Conservation (phyloP, 2,888 invertebrate species). For the Poecilus cupreus region DNA sequence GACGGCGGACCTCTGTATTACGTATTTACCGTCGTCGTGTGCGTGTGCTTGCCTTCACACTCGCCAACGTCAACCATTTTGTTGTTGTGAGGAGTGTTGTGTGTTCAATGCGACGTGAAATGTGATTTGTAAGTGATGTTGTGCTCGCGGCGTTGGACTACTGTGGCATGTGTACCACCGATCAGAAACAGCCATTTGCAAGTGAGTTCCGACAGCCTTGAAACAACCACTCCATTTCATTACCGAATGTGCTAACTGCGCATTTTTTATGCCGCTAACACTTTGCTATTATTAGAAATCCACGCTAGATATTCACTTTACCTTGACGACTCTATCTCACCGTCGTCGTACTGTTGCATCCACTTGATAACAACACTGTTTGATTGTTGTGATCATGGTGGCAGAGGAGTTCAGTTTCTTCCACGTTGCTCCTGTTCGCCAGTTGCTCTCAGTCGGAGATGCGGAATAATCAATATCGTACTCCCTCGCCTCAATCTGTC, state of each 20-base stretch:
- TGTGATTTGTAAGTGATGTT: slow-evolving; percentile 36
- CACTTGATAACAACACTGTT: no score
- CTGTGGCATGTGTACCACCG: slow-evolving; percentile 37
- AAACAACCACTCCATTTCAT: neutral
- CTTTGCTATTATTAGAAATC: neutral
- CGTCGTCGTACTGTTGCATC: no score
- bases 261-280: neutral
- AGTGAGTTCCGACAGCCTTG: neutral
- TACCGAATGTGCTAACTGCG: neutral
- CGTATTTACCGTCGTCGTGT: slow-evolving; percentile 57
- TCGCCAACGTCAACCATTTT: slow-evolving; percentile 29
- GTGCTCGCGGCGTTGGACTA: slow-evolving; percentile 46
- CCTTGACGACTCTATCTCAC: no score
- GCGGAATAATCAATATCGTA: slow-evolving; percentile 72
- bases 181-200: slow-evolving; percentile 45
- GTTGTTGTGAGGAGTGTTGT: neutral
- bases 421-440: neutral
- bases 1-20: slow-evolving; percentile 45
- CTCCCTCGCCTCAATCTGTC: slow-evolving; percentile 62
- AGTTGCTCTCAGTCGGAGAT: slow-evolving; percentile 62
- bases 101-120: neutral
- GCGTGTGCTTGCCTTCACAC: slow-evolving; percentile 3
- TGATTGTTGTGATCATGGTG: no score
- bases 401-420: no score
- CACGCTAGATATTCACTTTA: neutral